These are phyloP conservation scores for Lucinisca nassula DNA, from an alignment of 2,888 invertebrate genomes.

Conservation along the genomic window DNA sequence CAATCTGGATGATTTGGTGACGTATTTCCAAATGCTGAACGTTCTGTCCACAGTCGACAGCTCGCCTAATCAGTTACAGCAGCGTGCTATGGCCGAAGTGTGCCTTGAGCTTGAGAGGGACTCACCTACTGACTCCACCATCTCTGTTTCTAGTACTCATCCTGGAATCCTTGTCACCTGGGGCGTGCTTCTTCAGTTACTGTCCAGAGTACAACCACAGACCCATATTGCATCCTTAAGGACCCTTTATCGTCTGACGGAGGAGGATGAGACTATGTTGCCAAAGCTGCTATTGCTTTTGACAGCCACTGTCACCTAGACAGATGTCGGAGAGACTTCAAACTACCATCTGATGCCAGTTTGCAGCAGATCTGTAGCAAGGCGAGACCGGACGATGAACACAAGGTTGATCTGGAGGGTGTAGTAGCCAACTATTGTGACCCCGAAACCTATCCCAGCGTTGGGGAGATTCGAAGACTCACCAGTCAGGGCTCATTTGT, in stretches of 20 bases:
- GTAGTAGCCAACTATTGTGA: neutral
- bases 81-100: too few relatives aligned
- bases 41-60: too few relatives aligned
- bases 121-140: too few relatives aligned
- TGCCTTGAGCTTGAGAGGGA: too few relatives aligned
- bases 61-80: too few relatives aligned
- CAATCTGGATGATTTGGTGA: too few relatives aligned
- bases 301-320: constrained; percentile 10
- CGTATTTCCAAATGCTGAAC: too few relatives aligned
- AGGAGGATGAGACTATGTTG: neutral
- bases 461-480: neutral
- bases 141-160: too few relatives aligned
- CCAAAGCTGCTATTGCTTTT: neutral
- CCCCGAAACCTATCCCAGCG: neutral
- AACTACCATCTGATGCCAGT: neutral
- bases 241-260: neutral
- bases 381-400: neutral
- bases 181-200: neutral
- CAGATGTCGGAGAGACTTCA: neutral
- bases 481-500: neutral
- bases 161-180: neutral
- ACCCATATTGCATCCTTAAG: neutral
- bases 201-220: neutral
- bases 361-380: neutral
- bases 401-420: neutral